Conservation (phyloP, 1,140 invertebrate genomes). For the Hypsibius dujardini region DNA sequence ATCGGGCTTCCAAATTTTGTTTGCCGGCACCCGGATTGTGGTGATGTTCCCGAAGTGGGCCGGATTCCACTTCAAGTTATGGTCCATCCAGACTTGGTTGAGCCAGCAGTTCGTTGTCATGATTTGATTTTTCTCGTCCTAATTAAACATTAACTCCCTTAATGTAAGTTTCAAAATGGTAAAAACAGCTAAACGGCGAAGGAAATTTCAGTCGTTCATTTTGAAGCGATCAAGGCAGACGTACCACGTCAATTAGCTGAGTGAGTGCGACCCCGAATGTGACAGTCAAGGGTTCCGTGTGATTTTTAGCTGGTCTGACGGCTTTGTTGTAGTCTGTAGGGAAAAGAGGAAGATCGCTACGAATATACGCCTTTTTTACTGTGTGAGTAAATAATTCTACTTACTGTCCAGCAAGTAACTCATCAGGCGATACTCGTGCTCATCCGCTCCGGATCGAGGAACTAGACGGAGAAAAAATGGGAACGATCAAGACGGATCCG, state of each 20-base stretch:
- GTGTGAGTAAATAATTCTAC: background rate
- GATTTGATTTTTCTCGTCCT: conserved; percentile 48
- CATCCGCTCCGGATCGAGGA: conserved; percentile 21
- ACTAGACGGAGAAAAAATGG: background rate
- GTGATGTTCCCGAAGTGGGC: conserved; percentile 65
- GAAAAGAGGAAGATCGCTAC: background rate
- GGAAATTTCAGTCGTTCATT: too few species aligned
- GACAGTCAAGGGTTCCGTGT: conserved; percentile 49
- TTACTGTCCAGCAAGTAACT: conserved; percentile 45
- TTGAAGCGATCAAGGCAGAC: conserved; percentile 25
- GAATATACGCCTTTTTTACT: background rate
- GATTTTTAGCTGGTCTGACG: conserved; percentile 53
- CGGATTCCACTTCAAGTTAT: conserved; percentile 67
- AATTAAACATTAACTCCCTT: conserved; percentile 26
- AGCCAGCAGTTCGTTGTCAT: conserved; percentile 81
- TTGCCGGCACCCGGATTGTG: conserved; percentile 43
- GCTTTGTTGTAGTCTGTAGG: conserved; percentile 45
- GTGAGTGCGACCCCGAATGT: conserved; percentile 59
- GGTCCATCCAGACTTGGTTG: conserved; percentile 67
- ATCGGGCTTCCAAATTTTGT: conserved; percentile 61
- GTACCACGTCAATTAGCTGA: conserved; percentile 58
- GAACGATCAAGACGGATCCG: too few species aligned
- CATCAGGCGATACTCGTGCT: conserved; percentile 50
- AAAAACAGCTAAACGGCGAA: too few species aligned
- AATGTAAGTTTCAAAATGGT: too few species aligned